These are phyloP conservation scores for Congeria kusceri DNA, from an alignment of 2,888 invertebrate genomes.

Conservation along the genomic window DNA sequence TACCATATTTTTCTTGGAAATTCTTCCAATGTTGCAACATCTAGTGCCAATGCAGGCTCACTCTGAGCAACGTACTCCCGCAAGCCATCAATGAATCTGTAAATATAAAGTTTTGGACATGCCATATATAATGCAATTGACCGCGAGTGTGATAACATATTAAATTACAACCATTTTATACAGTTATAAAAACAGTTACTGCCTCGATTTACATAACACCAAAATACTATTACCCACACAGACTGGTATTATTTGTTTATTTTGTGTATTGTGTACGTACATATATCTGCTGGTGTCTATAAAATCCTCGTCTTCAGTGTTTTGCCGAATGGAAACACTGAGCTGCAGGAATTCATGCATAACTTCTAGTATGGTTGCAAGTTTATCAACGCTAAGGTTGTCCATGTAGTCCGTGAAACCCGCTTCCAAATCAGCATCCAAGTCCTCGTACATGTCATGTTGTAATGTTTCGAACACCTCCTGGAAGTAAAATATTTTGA, in stretches of 20 bases:
- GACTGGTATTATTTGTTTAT: neutral
- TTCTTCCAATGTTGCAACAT: slow-evolving; percentile 21
- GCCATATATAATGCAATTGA: too few relatives aligned
- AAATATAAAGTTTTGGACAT: neutral
- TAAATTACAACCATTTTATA: too few relatives aligned
- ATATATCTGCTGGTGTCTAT: slow-evolving; percentile 11
- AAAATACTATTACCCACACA: neutral
- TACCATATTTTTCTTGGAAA: slow-evolving; percentile 48
- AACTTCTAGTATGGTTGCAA: slow-evolving; percentile 44
- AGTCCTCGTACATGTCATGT: slow-evolving; percentile 36
- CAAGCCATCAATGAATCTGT: slow-evolving; percentile 30
- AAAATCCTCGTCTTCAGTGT: slow-evolving; percentile 32
- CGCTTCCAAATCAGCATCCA: slow-evolving; percentile 10
- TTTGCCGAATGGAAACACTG: slow-evolving; percentile 39
- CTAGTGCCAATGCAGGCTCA: neutral
- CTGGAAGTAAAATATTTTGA: slow-evolving; percentile 18
- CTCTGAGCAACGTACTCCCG: slow-evolving; percentile 26
- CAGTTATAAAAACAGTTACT: neutral
- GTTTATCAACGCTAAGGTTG: slow-evolving; percentile 40
- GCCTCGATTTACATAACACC: neutral
- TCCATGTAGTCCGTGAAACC: slow-evolving; percentile 36
- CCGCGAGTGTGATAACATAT: too few relatives aligned
- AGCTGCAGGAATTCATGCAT: slow-evolving; percentile 62
- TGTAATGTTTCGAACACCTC: slow-evolving; percentile 47
- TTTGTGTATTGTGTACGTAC: neutral